Conservation (phyloP, 2,797 vertebrate species). For the Microtus californicus region DNA sequence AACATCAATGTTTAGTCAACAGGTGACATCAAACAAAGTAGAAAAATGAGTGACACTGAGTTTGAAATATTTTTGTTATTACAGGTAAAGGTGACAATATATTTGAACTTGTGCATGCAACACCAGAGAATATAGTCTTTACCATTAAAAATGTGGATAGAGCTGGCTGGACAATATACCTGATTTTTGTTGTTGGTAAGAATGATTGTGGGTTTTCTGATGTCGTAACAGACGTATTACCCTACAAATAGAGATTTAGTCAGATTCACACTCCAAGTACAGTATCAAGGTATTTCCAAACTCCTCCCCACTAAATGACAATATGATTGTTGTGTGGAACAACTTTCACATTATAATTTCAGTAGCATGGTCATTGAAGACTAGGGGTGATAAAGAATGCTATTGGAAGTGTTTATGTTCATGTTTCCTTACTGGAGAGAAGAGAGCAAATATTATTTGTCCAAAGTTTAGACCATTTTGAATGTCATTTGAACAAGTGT, state of each 20-base stretch:
- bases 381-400: too few species aligned
- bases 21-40: not conserved
- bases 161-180: rapidly evolving
- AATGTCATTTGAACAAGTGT: not conserved
- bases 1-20: not conserved
- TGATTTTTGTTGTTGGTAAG: not conserved
- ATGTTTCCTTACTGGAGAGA: too few species aligned
- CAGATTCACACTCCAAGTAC: too few species aligned
- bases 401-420: too few species aligned
- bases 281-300: too few species aligned
- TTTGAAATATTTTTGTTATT: not conserved
- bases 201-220: not conserved
- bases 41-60: not conserved
- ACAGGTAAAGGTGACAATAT: not conserved
- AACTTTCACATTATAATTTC: too few species aligned
- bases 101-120: rapidly evolving
- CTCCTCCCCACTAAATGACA: too few species aligned
- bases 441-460: too few species aligned
- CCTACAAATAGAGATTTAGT: too few species aligned
- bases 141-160: not conserved
- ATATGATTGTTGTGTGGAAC: too few species aligned
- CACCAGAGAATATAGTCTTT: not conserved
- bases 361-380: too few species aligned
- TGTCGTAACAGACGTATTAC: too few species aligned
- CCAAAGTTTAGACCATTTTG: not conserved